Percentiles rank a stretch among this genome's conserved stretches.
phyloP scores from a whole-genome alignment of 2,113 vertebrate genomes.

The Dicerorhinus sumatrensis region DNA sequence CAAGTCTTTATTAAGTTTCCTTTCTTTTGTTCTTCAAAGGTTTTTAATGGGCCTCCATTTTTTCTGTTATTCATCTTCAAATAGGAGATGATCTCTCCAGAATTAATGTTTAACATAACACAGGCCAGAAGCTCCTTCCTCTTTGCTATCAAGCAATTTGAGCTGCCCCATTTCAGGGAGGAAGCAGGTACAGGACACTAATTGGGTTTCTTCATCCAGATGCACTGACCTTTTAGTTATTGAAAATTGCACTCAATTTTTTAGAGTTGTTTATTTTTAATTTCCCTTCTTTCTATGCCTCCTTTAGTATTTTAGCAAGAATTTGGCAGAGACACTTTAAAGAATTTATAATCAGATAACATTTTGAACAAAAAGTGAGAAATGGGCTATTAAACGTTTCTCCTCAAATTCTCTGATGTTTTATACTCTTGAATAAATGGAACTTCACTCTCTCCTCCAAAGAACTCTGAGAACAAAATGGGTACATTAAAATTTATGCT shows the following conservation, averaged over 20 bases:
- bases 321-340: neutral
- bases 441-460: neutral
- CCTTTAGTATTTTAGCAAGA: neutral
- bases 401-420: neutral
- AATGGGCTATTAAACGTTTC: constrained; percentile 1
- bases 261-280: neutral
- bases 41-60: neutral
- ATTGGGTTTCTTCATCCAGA: neutral
- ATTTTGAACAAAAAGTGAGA: constrained; percentile 40
- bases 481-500: neutral
- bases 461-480: neutral
- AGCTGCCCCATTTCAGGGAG: neutral
- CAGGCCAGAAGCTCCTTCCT: neutral
- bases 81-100: neutral
- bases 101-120: neutral
- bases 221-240: neutral
- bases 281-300: constrained; percentile 4
- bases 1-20: neutral
- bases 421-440: neutral
- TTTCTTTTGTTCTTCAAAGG: neutral
- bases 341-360: neutral
- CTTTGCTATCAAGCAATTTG: neutral
- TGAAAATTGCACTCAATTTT: neutral
- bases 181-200: neutral
- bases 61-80: neutral